phyloP scores from a whole-genome alignment of 37 sponge, comb jelly and placozoan genomes.

The Halisarca cf. caerulea region DNA sequence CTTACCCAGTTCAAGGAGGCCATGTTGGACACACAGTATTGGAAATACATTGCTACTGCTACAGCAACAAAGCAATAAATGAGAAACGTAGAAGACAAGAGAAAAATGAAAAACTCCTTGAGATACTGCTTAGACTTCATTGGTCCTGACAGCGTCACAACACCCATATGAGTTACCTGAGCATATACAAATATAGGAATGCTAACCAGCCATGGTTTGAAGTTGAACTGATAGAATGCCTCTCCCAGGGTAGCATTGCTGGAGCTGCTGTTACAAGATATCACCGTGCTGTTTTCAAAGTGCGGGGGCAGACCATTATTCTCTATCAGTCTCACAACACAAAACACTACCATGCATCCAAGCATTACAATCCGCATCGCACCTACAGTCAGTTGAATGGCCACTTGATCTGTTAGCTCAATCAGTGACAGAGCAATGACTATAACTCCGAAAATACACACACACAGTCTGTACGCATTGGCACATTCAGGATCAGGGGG shows the following conservation, averaged over 20 bases:
- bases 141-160: conserved; percentile 78
- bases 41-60: conserved; percentile 69
- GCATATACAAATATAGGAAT: conserved; percentile 80
- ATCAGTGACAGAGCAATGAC: conserved; percentile 67
- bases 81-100: conserved; percentile 39
- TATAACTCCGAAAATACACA: conserved; percentile 71
- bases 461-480: conserved; percentile 67
- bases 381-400: conserved; percentile 79
- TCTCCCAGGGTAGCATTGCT: neutral
- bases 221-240: conserved; percentile 40
- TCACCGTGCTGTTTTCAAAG: too few relatives aligned
- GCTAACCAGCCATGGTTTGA: conserved; percentile 59
- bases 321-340: conserved; percentile 38
- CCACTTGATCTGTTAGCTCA: conserved; percentile 81
- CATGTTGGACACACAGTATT: conserved; percentile 54
- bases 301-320: neutral
- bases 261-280: neutral
- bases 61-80: conserved; percentile 77
- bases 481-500: conserved; percentile 51
- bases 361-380: conserved; percentile 71
- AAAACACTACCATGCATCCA: conserved; percentile 62
- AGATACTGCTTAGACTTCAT: conserved; percentile 59
- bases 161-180: conserved; percentile 70
- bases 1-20: conserved; percentile 85
- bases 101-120: conserved; percentile 30